A percentile compares a stretch with the other conserved stretches of the same genome.
Evolutionary conservation across 2,113 vertebrate species (phyloP).

Genomic region (Cisticola juncidis): DNA sequence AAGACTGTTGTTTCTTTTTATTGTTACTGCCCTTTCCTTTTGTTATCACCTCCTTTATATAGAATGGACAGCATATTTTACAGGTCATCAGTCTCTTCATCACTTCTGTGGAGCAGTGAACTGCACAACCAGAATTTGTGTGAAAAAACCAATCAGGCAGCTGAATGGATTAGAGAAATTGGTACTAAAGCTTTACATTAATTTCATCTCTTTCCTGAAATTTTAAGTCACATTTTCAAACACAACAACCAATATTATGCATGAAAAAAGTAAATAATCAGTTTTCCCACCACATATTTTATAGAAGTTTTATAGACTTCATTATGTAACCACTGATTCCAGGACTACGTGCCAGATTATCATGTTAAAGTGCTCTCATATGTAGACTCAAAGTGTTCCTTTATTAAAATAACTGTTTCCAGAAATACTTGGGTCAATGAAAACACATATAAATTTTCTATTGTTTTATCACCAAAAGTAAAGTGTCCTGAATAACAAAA

Average conservation of each 20-base stretch:
- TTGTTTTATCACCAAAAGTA: neutral
- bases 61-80: neutral
- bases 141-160: neutral
- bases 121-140: neutral
- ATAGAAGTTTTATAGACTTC: neutral
- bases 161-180: neutral
- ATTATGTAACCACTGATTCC: neutral
- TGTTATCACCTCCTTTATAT: neutral
- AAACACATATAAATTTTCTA: neutral
- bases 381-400: neutral
- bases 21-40: neutral
- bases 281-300: neutral
- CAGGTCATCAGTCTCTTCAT: neutral
- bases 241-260: neutral
- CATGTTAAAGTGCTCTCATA: neutral
- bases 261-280: neutral
- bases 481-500: neutral
- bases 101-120: neutral
- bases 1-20: neutral
- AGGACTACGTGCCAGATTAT: neutral
- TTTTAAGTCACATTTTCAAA: neutral
- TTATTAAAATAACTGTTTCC: neutral
- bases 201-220: neutral
- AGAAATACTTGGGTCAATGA: neutral
- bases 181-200: neutral